Conservation (phyloP, 2,797 vertebrate species). For the Sebastes taczanowskii region DNA sequence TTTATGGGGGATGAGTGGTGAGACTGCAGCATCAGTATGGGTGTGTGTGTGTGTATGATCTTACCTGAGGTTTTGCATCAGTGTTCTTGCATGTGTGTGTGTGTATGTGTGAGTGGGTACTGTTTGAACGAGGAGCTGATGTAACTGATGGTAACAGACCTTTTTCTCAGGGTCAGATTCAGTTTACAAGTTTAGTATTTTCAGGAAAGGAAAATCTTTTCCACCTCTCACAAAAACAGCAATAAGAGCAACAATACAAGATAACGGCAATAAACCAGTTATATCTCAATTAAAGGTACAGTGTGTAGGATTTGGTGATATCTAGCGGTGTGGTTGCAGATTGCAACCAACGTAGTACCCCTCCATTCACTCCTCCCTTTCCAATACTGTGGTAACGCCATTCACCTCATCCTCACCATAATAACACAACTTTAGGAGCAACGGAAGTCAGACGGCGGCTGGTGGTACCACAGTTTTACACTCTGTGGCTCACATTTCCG, state of each 20-base stretch:
- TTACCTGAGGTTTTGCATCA: conserved; percentile 44
- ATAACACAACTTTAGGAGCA: too few species aligned
- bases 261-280: neutral
- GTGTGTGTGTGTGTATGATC: conserved; percentile 15
- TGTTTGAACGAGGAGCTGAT: conserved; percentile 59
- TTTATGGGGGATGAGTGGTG: conserved; percentile 31
- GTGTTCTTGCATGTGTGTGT: neutral
- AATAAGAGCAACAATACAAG: neutral
- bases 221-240: conserved; percentile 3
- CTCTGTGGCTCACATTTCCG: too few species aligned
- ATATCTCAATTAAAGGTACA: neutral
- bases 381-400: too few species aligned
- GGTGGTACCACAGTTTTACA: too few species aligned
- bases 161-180: conserved; percentile 20
- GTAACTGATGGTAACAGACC: conserved; percentile 66
- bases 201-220: conserved; percentile 31
- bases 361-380: too few species aligned
- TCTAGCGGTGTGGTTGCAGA: too few species aligned
- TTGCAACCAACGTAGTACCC: too few species aligned
- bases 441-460: too few species aligned
- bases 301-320: too few species aligned
- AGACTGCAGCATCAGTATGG: conserved; percentile 20
- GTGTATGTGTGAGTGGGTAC: conserved; percentile 27
- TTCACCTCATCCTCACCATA: too few species aligned
- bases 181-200: conserved; percentile 30